Conservation (phyloP, 2,888 invertebrate species). For the Trilocha varians region DNA sequence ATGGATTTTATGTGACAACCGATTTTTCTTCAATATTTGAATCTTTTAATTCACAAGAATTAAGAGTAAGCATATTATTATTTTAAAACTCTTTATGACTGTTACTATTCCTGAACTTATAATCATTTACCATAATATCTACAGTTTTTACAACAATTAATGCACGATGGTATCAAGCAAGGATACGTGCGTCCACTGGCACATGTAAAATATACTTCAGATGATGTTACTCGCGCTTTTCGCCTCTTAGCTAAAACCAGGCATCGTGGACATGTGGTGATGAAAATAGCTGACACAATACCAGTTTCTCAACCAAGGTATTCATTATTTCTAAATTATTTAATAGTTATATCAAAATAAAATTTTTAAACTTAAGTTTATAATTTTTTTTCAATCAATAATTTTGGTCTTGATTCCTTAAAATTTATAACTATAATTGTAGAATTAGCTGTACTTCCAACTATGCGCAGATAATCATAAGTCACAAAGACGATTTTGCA, state of each 20-base stretch:
- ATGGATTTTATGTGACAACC: slow-evolving; percentile 17
- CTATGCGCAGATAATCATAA: slow-evolving; percentile 26
- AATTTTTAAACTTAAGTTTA: too few relatives aligned
- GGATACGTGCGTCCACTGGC: slow-evolving; percentile 44
- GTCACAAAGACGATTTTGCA: slow-evolving; percentile 24
- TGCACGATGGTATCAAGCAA: slow-evolving; percentile 35
- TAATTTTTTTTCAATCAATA: too few relatives aligned
- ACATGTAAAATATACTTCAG: slow-evolving; percentile 29
- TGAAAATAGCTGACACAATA: slow-evolving; percentile 17
- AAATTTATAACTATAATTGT: slow-evolving; percentile 5
- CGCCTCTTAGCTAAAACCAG: slow-evolving; percentile 30
- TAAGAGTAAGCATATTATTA: slow-evolving; percentile 22
- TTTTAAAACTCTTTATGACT: too few relatives aligned
- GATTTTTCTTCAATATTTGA: slow-evolving; percentile 23
- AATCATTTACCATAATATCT: too few relatives aligned
- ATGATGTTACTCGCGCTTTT: slow-evolving; percentile 34
- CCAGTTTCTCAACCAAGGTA: too few relatives aligned
- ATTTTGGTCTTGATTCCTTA: too few relatives aligned
- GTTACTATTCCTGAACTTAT: too few relatives aligned
- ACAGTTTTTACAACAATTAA: slow-evolving; percentile 26
- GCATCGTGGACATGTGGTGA: slow-evolving; percentile 42
- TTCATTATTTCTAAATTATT: too few relatives aligned
- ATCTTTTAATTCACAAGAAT: slow-evolving; percentile 9
- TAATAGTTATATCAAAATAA: too few relatives aligned
- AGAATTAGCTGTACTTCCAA: slow-evolving; percentile 25